A percentile compares a stretch with the other conserved stretches of the same genome.
phyloP scores from a whole-genome alignment of 2,888 invertebrate species.

The Sturmia bella region DNA sequence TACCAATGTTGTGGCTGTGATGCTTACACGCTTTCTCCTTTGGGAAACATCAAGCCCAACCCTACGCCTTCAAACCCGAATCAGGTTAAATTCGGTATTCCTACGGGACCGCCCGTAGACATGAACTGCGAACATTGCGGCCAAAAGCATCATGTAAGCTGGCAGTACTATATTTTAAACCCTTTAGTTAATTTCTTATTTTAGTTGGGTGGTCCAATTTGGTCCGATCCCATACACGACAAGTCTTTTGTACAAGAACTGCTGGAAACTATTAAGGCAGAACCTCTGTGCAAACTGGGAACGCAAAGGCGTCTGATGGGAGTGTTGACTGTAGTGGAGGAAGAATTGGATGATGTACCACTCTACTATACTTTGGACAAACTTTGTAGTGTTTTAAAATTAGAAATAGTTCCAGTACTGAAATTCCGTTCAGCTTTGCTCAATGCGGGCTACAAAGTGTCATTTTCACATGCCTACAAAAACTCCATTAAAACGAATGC shows the following conservation, averaged over 20 bases:
- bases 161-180: neutral
- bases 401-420: conserved; percentile 87
- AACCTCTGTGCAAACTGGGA: conserved; percentile 82
- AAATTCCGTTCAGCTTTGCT: conserved; percentile 91
- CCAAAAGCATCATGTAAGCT: conserved; percentile 87
- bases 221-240: conserved; percentile 94
- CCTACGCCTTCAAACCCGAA: conserved; percentile 84
- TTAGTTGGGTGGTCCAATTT: conserved; percentile 96
- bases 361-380: conserved; percentile 93
- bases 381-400: conserved; percentile 88
- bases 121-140: conserved; percentile 89
- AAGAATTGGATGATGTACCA: conserved; percentile 92
- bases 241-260: conserved; percentile 88
- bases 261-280: conserved; percentile 82
- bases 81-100: conserved; percentile 85
- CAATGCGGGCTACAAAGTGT: conserved; percentile 94
- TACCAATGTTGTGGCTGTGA: conserved; percentile 96
- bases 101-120: conserved; percentile 87
- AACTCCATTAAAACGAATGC: conserved; percentile 96
- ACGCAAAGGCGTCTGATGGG: conserved; percentile 91
- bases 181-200: conserved; percentile 22
- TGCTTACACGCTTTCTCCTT: conserved; percentile 88
- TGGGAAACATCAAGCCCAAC: conserved; percentile 86
- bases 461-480: conserved; percentile 94
- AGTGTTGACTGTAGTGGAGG: conserved; percentile 89